Base-by-base conservation (phyloP, 2,888 invertebrate species). In the Ypsolopha sequella region DNA sequence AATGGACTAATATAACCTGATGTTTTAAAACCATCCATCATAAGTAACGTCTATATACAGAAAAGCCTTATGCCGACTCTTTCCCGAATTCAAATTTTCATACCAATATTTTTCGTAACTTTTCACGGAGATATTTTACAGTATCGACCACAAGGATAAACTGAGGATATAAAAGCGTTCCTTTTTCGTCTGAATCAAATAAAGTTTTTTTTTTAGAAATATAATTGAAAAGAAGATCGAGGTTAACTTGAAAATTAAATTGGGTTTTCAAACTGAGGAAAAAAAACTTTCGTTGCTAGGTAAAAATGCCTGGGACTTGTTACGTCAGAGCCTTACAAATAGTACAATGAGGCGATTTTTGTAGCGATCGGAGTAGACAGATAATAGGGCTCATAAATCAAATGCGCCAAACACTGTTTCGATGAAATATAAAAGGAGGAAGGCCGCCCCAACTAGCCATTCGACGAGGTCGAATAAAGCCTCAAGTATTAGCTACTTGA, bases 1-100 rank as follows among this genome's bases (percentile, higher is more conserved):
- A 74, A 84, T 81, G 76, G 75, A 82, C 80, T 82, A 82, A 81
- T 81, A 84, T 80, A 78, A 82, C 81, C 73, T 77, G 76, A 82
- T 84, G 82, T 81, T 86, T 85, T 84, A 85, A 86, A 85, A 80
- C 80, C 81, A 85, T 85, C 84, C 81, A 84, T 85, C 85, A 84
- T 73, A 73, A 78, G 80, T 81, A 80, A 84, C 82, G 79, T 80
- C 77, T 79, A 82, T 81, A 81, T 80, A 81, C 78, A 80, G 76
- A 80, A 63, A 72, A 75, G 73, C 69, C 69, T 72, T 73, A 64
- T 69, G 70, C 72, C 66, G 65, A 71, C 71, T 76, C 68, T 65
- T 68, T 68, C 60, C 60, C 62, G 60, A 68, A 63, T 70, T 73
- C 24, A 24, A 24, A 24, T 24, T 24, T 24, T 24, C 2, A 24